These are phyloP conservation scores for Ceuthmochares aereus DNA, from an alignment of 2,113 vertebrate species.

Conservation along the genomic window DNA sequence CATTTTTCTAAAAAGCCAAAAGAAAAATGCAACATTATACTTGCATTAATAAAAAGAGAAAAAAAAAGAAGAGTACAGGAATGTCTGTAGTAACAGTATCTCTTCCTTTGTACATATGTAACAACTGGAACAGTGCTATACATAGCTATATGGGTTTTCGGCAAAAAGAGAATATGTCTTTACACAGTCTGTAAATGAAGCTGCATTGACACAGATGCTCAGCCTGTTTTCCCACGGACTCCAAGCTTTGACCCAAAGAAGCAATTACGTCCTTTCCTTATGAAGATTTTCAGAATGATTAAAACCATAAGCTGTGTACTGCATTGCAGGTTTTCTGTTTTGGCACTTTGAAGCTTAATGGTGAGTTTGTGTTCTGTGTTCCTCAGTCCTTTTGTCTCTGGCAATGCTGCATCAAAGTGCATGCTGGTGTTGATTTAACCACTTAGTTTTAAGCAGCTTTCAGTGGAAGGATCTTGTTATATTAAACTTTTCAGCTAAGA, in stretches of 20 bases:
- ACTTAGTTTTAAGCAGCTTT: constrained; percentile 36
- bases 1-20: not conserved
- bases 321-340: not conserved
- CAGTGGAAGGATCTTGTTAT: not conserved
- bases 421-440: constrained; percentile 4
- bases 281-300: not conserved
- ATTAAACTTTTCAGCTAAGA: constrained; percentile 4
- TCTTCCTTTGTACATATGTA: not conserved
- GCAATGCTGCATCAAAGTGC: not conserved
- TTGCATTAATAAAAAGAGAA: not conserved
- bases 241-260: not conserved
- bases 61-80: not conserved
- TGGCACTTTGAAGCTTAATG: constrained; percentile 1
- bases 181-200: not conserved
- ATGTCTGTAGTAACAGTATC: not conserved
- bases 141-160: not conserved
- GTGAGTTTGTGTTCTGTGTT: not conserved
- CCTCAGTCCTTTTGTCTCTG: not conserved
- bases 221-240: not conserved
- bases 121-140: not conserved
- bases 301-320: not conserved
- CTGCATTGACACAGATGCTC: not conserved
- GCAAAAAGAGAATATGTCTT: not conserved
- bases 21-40: not conserved
- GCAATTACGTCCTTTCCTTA: not conserved